Conservation (phyloP, 2,113 vertebrate species). For the Callipepla californica region DNA sequence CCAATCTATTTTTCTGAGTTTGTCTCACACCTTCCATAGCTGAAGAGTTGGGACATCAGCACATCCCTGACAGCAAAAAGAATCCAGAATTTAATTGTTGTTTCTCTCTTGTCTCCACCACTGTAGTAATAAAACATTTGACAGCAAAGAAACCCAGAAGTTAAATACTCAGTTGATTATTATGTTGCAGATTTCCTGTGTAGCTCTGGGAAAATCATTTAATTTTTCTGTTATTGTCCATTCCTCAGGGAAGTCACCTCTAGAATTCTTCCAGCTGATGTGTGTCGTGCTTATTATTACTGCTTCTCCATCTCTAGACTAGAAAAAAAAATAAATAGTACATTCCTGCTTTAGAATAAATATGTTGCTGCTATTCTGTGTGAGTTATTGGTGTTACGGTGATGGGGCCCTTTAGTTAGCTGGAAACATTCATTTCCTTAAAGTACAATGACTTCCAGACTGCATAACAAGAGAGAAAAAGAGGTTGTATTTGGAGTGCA, state of each 20-base stretch:
- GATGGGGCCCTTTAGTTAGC: neutral
- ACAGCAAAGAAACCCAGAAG: neutral
- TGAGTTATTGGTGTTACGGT: neutral
- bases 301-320: neutral
- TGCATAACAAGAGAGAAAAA: neutral
- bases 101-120: neutral
- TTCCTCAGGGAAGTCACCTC: neutral
- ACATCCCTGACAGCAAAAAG: neutral
- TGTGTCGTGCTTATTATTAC: neutral
- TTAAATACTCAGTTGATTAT: neutral
- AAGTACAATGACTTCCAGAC: neutral
- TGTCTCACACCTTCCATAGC: neutral
- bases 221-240: neutral
- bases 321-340: neutral
- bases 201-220: neutral
- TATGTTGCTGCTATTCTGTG: neutral
- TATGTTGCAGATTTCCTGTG: neutral
- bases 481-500: neutral
- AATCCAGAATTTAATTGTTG: neutral
- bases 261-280: fast-evolving
- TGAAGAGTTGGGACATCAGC: neutral
- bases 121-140: neutral
- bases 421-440: neutral
- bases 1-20: neutral
- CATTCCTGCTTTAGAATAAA: neutral